These are phyloP conservation scores for Diplodus puntazzo DNA, from an alignment of 2,797 vertebrate genomes.

Conservation along the genomic window DNA sequence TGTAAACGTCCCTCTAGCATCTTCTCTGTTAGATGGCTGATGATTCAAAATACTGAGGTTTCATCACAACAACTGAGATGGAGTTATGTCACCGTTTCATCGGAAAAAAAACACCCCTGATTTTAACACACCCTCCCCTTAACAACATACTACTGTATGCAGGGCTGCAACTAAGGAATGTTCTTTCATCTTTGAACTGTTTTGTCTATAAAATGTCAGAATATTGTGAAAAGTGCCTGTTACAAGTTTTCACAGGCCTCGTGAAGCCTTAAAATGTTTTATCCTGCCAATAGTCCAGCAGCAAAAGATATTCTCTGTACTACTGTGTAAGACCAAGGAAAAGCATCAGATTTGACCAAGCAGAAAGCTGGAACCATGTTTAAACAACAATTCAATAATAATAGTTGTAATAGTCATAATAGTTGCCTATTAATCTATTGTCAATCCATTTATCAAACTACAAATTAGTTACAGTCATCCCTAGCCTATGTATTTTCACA, in stretches of 20 bases:
- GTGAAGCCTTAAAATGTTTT: not conserved
- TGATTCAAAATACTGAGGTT: slow-evolving; percentile 70
- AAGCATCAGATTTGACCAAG: not conserved
- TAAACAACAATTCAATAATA: not conserved
- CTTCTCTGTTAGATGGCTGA: slow-evolving; percentile 34
- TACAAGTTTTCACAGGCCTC: not conserved
- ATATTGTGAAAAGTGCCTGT: not conserved
- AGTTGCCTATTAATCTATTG: not conserved
- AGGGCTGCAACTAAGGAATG: not conserved
- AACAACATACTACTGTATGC: not conserved
- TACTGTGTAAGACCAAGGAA: not conserved
- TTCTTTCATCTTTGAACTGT: not conserved
- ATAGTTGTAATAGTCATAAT: not conserved
- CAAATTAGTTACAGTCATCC: not conserved
- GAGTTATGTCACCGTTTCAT: slow-evolving; percentile 64
- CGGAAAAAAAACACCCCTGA: slow-evolving; percentile 43
- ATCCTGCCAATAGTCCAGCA: not conserved
- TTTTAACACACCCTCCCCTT: slow-evolving; percentile 18
- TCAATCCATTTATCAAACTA: not conserved
- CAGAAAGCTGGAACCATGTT: not conserved
- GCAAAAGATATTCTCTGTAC: not conserved
- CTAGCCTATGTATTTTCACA: not conserved
- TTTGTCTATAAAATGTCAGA: slow-evolving; percentile 8
- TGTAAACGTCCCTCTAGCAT: slow-evolving; percentile 13
- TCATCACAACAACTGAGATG: slow-evolving; percentile 66